A percentile compares a stretch with the other conserved stretches of the same genome.
phyloP scores from a whole-genome alignment of 2,797 vertebrate species.

The Falco novaeseelandiae region DNA sequence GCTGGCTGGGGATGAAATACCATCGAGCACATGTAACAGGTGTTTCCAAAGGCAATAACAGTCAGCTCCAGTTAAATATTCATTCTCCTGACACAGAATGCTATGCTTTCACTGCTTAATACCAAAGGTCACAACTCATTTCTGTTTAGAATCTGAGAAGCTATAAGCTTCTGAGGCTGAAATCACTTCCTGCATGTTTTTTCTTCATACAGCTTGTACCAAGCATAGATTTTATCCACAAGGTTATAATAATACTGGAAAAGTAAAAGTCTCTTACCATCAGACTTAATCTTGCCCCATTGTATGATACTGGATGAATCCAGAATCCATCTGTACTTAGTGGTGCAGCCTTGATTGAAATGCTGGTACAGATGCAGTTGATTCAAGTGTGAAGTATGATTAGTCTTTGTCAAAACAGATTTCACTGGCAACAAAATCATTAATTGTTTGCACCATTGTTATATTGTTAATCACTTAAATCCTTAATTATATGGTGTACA shows the following conservation, averaged over 20 bases:
- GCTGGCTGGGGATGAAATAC: not conserved
- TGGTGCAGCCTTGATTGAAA: not conserved
- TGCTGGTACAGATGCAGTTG: not conserved
- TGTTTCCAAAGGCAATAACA: conserved; percentile 15
- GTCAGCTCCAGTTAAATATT: conserved; percentile 31
- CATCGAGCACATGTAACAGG: not conserved
- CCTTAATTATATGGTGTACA: not conserved
- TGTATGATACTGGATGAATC: not conserved
- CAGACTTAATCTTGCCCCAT: not conserved
- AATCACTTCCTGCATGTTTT: not conserved
- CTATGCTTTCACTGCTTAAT: not conserved
- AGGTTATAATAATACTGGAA: not conserved
- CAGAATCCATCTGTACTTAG: not conserved
- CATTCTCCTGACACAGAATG: not conserved
- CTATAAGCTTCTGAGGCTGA: not conserved
- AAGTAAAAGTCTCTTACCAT: not conserved
- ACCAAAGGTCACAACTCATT: conserved; percentile 26
- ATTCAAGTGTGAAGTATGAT: not conserved
- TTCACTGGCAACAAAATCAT: conserved; percentile 2
- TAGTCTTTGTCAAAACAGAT: conserved; percentile 34
- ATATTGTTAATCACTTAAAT: conserved; percentile 31
- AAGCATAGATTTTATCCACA: not conserved
- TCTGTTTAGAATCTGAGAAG: conserved; percentile 13
- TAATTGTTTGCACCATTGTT: not conserved
- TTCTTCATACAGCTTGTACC: not conserved